Evolutionary conservation across 2,113 vertebrate species (phyloP).

Genomic region (Pleuronectes platessa): DNA sequence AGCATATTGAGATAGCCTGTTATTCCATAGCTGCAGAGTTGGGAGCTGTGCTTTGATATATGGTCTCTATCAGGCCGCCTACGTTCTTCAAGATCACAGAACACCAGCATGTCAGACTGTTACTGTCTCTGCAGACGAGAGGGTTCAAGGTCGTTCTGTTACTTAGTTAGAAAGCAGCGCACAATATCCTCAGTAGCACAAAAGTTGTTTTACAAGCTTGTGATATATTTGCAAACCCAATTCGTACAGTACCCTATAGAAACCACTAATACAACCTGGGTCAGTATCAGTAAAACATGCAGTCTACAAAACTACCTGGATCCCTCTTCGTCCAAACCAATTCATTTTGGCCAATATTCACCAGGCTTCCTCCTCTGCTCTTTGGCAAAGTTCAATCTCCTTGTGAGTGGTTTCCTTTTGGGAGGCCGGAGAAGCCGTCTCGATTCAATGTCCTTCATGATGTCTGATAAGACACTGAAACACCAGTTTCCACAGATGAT

Average conservation of each 20-base stretch:
- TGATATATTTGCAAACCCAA: no score
- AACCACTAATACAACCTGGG: background rate
- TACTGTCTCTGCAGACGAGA: background rate
- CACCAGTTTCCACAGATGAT: background rate
- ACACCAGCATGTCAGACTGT: background rate
- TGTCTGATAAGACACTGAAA: background rate
- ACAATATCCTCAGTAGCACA: background rate
- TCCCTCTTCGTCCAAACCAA: no score
- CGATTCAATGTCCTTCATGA: background rate
- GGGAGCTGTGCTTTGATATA: slow-evolving; percentile 7
- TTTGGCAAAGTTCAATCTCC: background rate
- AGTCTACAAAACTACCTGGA: background rate
- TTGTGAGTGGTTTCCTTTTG: background rate
- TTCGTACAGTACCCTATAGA: no score
- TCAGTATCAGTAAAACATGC: background rate
- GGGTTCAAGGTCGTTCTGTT: background rate
- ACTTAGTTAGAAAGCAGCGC: background rate
- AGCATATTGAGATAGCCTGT: background rate
- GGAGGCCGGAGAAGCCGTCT: background rate
- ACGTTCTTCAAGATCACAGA: slow-evolving; percentile 3
- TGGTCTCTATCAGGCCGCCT: background rate
- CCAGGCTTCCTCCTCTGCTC: background rate
- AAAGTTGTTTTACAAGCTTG: no score
- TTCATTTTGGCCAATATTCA: no score
- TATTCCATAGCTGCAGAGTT: background rate